Evolutionary conservation across 2,888 invertebrate genomes (phyloP).

Genomic region (Aquatica leii): DNA sequence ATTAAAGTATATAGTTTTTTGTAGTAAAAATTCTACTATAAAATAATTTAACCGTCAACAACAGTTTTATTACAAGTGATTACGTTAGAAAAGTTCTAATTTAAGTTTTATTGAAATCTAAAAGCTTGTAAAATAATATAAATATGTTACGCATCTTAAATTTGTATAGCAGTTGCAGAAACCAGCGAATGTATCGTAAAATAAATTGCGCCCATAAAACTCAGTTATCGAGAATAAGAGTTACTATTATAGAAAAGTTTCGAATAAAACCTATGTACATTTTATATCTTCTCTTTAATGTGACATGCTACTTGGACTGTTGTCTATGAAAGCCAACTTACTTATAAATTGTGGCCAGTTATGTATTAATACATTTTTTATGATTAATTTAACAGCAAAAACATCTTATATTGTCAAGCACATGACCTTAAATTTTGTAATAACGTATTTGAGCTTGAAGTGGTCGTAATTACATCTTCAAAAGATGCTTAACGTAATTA

Average conservation of each 20-base stretch:
- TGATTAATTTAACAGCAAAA: no score
- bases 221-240: slow-evolving; percentile 23
- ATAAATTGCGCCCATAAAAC: slow-evolving; percentile 22
- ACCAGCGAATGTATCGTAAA: slow-evolving; percentile 22
- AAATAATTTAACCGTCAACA: no score
- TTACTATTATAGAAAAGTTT: slow-evolving; percentile 29
- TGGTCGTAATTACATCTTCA: slow-evolving; percentile 21
- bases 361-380: background rate
- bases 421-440: background rate
- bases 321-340: slow-evolving; percentile 21
- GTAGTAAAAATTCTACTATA: no score
- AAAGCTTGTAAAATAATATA: slow-evolving; percentile 1
- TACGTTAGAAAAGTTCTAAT: background rate
- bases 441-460: background rate
- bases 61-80: background rate
- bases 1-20: no score
- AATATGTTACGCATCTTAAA: slow-evolving; percentile 2
- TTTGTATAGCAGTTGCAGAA: slow-evolving; percentile 18
- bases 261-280: slow-evolving; percentile 21
- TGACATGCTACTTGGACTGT: slow-evolving; percentile 25
- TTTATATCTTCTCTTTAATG: slow-evolving; percentile 23
- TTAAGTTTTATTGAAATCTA: background rate
- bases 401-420: slow-evolving; percentile 13
- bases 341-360: slow-evolving; percentile 17
- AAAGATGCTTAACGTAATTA: slow-evolving; percentile 24